Evolutionary conservation across 2,888 invertebrate genomes (phyloP), one percentile per base, ranked within the genome.

Genomic region (Coenonympha glycerion): DNA sequence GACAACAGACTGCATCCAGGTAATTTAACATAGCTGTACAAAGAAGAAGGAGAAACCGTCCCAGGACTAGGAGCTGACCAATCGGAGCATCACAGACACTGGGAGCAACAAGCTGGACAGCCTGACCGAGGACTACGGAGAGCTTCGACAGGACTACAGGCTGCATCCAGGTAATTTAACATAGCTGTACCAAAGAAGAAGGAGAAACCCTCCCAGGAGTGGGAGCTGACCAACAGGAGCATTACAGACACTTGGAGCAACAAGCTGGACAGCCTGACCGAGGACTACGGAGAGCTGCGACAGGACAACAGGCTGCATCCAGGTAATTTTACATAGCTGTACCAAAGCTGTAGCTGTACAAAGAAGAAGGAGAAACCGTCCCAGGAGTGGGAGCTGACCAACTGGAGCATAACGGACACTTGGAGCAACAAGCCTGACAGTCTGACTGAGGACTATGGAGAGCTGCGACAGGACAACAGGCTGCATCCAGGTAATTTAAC

Each of bases 1-100:
- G 84, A 86, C 51, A 76, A 83, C 2, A 55, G 84, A 6, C 42
- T 86, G 21, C 85, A 84, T 18, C 84, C 83, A 28, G 84, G 83
- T 82, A 21, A 22, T 19, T n/a, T n/a, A n/a, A n/a, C n/a, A n/a
- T n/a, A n/a, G n/a, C n/a, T n/a, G n/a, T n/a, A 4, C 24, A 5
- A 46, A 36, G 13, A 51, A 47, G 8, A 56, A 56, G 9, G 47
- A 55, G 0, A 70, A 67, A 31, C 63, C 70, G 0, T 66, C 69
- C 0, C 70, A 79, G 41, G 48, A 69, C 0, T 84, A 83, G 83
- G 81, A 82, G 59, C 79, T 79, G 0, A 69, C 74, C 8, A 24
- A 0, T 60, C 62, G 0, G 70, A 78, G 42, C 72, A 69, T 15
- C 65, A 76, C 61, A 0, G 61, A 63, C 2, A 56, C 65, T 0